These are phyloP conservation scores for Limnephilus rhombicus DNA, from an alignment of 2,888 invertebrate species.

Conservation along the genomic window DNA sequence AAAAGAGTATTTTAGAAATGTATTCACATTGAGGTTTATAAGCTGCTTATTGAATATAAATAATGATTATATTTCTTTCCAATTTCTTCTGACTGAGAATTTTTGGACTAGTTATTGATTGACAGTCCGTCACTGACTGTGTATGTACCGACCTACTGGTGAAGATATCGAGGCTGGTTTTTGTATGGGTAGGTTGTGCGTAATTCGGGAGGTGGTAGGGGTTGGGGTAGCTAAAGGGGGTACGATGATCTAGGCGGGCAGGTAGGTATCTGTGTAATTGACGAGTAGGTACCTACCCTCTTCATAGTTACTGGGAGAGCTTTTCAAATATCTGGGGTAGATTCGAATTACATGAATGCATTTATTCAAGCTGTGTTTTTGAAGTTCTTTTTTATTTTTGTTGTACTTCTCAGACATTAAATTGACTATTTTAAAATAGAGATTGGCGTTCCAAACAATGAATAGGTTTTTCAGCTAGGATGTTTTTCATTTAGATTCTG, in stretches of 20 bases:
- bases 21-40: too few relatives aligned
- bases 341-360: not conserved
- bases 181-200: not conserved
- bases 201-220: not conserved
- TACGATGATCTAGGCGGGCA: not conserved
- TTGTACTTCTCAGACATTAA: not conserved
- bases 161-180: not conserved
- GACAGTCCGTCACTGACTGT: not conserved
- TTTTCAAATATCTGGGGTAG: conserved; percentile 1
- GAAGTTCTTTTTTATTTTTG: not conserved
- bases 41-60: too few relatives aligned
- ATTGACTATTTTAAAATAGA: not conserved
- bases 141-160: not conserved
- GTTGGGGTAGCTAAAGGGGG: not conserved
- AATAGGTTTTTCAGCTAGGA: too few relatives aligned
- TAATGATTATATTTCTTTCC: too few relatives aligned
- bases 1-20: too few relatives aligned
- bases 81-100: not conserved
- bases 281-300: not conserved
- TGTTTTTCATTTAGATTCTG: too few relatives aligned
- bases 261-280: not conserved
- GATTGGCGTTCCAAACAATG: too few relatives aligned
- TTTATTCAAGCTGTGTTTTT: not conserved
- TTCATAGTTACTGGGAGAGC: not conserved
- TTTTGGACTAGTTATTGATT: not conserved